Conservation (phyloP, 1,140 invertebrate species). For the Ladona fulva region DNA sequence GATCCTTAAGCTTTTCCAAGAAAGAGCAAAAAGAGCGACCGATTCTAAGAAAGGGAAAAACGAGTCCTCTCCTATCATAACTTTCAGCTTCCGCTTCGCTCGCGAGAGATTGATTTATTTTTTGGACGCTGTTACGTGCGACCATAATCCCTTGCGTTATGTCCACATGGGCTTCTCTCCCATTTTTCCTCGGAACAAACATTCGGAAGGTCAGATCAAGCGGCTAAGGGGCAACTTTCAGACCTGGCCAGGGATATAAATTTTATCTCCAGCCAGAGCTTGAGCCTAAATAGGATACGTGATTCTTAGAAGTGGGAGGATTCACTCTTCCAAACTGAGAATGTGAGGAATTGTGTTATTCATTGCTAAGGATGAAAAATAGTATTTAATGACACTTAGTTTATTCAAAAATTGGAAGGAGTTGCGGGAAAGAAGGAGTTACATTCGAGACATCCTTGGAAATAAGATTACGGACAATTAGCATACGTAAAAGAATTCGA, state of each 20-base stretch:
- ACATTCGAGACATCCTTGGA: too few species aligned
- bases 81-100: background rate
- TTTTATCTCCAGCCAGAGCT: background rate
- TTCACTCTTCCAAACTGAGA: background rate
- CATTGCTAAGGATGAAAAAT: too few species aligned
- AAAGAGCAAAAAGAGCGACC: too few species aligned
- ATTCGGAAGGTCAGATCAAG: background rate
- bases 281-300: background rate
- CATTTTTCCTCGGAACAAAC: background rate
- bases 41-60: too few species aligned
- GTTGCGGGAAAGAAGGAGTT: too few species aligned
- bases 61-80: too few species aligned
- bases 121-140: background rate
- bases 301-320: background rate
- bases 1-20: too few species aligned
- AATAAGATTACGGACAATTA: too few species aligned
- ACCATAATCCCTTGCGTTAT: background rate
- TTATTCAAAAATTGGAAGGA: too few species aligned
- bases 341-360: too few species aligned
- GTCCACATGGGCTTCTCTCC: background rate
- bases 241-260: background rate
- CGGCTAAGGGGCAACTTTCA: background rate
- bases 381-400: too few species aligned
- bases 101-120: background rate
- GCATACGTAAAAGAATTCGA: too few species aligned